Evolutionary conservation across 1,140 invertebrate genomes (phyloP).

Genomic region (Pseudomyrmex pallidus): DNA sequence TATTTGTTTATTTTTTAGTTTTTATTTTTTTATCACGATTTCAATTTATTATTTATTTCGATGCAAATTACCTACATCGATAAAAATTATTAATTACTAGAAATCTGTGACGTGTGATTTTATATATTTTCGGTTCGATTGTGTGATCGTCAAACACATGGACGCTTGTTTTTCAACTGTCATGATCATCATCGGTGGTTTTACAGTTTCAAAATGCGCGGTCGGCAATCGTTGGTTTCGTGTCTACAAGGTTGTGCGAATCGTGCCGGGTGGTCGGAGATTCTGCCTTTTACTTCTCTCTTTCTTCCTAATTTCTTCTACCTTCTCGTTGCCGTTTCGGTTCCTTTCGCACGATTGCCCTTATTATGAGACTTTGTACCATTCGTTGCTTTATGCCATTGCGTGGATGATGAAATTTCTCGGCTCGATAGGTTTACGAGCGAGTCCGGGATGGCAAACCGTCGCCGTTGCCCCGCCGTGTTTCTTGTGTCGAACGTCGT

Average conservation of each 20-base stretch:
- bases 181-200: conserved; percentile 65
- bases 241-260: conserved; percentile 64
- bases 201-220: conserved; percentile 71
- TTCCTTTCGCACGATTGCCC: conserved; percentile 12
- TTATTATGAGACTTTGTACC: conserved; percentile 63
- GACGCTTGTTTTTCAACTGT: not conserved
- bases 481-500: conserved; percentile 25
- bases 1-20: too few species aligned
- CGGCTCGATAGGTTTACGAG: conserved; percentile 59
- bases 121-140: not conserved
- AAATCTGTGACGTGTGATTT: not conserved
- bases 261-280: conserved; percentile 68
- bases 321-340: conserved; percentile 8
- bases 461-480: conserved; percentile 4
- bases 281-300: conserved; percentile 10
- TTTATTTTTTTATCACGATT: not conserved
- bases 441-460: conserved; percentile 1
- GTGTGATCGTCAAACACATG: not conserved
- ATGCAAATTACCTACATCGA: not conserved
- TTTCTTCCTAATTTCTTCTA: conserved; percentile 37
- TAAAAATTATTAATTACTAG: not conserved
- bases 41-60: not conserved
- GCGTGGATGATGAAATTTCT: conserved; percentile 62
- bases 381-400: conserved; percentile 27
- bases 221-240: conserved; percentile 57